Evolutionary conservation across 2,113 vertebrate species (phyloP), one percentile per base, ranked within the genome.

Genomic region (Budorcas taxicolor): DNA sequence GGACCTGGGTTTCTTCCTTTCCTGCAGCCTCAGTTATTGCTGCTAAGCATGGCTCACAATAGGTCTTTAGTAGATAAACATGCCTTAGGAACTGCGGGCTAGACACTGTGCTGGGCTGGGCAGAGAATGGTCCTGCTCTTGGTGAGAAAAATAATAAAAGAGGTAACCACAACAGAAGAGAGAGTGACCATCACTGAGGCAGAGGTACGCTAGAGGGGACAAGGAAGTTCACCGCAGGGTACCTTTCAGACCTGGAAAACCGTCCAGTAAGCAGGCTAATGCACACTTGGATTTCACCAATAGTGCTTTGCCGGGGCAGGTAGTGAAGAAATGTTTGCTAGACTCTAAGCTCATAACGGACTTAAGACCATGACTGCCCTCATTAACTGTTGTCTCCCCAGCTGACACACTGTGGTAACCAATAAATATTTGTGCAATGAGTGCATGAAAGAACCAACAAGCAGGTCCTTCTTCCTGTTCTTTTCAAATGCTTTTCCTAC

Each of bases 151-250:
- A 40, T 14, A 15, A 57, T 8, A 2, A 7, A 25, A 33, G 0
- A 40, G 91, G 6, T 14, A 29, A 8, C 25, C 23, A 5, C 36
- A 25, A 4, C 0, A 0, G 5, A n/a, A 53, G 81, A 58, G 40
- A 25, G 17, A 11, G 3, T 2, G 15, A 21, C 19, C 0, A 2
- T 5, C 16, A 8, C 21, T 7, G 23, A 33, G 57, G 52, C 0
- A 7, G 74, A n/a, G 31, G 23, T 3, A 17, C 21, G 43, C n/a
- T 2, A 21, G 25, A 91, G 29, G 9, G 9, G 43, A 43, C 3
- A 7, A 14, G 43, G 7, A 14, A 10, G 58, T n/a, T 29, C 36
- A 12, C 16, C 29, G 15, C 43, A 80, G 36, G 25, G 15, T 6
- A 19, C n/a, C 10, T 92, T 78, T 82, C 16, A 14, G 3, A 60